Conservation (phyloP, 2,797 vertebrate genomes). For the Sebastes itinus region DNA sequence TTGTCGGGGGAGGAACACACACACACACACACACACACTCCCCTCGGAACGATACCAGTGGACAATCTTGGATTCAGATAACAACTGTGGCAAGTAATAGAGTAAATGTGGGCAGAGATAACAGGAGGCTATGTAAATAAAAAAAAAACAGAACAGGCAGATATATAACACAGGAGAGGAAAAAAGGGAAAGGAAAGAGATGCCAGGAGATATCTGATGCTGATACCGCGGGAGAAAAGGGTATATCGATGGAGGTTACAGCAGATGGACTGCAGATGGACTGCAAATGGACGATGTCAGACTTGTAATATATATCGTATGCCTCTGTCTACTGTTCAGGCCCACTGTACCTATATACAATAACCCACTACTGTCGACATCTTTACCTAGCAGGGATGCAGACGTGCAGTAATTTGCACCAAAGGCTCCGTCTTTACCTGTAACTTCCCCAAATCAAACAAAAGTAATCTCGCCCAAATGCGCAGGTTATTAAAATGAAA, state of each 20-base stretch:
- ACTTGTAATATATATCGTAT: conserved; percentile 11
- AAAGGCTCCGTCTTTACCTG: conserved; percentile 26
- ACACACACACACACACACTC: conserved; percentile 13
- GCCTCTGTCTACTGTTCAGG: neutral
- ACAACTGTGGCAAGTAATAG: conserved; percentile 47
- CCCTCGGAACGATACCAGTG: conserved; percentile 28
- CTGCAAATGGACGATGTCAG: conserved; percentile 39
- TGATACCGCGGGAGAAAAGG: conserved; percentile 13
- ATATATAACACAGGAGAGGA: conserved; percentile 39
- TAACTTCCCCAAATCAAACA: conserved; percentile 33
- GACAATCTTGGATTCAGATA: conserved; percentile 56
- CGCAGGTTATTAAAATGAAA: neutral
- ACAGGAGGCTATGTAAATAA: conserved; percentile 56
- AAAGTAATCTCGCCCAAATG: conserved; percentile 14
- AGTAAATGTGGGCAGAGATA: conserved; percentile 54
- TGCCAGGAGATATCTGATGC: conserved; percentile 44
- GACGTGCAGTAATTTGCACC: neutral
- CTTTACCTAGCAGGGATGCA: neutral
- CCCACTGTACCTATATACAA: conserved; percentile 8
- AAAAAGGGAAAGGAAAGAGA: conserved; percentile 31
- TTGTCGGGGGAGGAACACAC: neutral
- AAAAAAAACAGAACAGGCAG: conserved; percentile 34
- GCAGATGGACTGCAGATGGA: conserved; percentile 6
- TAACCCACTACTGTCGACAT: conserved; percentile 5
- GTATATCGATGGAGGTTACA: conserved; percentile 8